Evolutionary conservation across 1,140 invertebrate genomes (phyloP).

Genomic region (Drosophila nasuta): DNA sequence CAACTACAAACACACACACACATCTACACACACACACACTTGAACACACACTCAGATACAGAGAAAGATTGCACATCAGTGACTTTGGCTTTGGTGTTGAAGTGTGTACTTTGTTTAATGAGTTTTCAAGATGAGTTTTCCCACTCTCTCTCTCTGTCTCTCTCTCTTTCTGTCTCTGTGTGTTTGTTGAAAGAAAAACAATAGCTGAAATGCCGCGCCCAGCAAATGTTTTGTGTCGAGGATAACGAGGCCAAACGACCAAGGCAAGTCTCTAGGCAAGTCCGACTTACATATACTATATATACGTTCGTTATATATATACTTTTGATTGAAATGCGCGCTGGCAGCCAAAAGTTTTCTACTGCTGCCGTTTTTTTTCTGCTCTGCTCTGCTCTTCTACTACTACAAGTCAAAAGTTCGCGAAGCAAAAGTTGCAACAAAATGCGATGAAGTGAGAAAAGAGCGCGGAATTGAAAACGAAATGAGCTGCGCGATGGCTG

Average conservation of each 20-base stretch:
- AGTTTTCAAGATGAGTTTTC: conserved; percentile 73
- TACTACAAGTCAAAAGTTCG: conserved; percentile 44
- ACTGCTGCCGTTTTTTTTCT: background rate
- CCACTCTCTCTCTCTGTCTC: background rate
- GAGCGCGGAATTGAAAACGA: conserved; percentile 33
- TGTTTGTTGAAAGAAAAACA: too few relatives aligned
- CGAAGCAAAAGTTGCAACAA: conserved; percentile 15
- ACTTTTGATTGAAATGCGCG: conserved; percentile 56
- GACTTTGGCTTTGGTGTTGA: conserved; percentile 59
- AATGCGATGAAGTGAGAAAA: conserved; percentile 20
- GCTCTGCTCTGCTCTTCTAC: background rate
- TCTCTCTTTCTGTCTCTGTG: too few relatives aligned
- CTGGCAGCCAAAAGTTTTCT: conserved; percentile 46
- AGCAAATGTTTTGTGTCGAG: background rate
- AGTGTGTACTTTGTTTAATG: conserved; percentile 82
- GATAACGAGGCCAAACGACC: conserved; percentile 36
- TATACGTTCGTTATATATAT: conserved; percentile 15
- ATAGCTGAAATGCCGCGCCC: conserved; percentile 38
- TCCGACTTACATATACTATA: conserved; percentile 5
- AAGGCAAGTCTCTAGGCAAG: conserved; percentile 11
- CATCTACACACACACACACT: conserved; percentile 10
- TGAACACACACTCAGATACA: conserved; percentile 3
- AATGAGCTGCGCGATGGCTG: conserved; percentile 29
- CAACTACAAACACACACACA: conserved; percentile 26
- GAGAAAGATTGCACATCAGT: conserved; percentile 25